Evolutionary conservation across 2,888 invertebrate species (phyloP).

Genomic region (Hartigia nigra): DNA sequence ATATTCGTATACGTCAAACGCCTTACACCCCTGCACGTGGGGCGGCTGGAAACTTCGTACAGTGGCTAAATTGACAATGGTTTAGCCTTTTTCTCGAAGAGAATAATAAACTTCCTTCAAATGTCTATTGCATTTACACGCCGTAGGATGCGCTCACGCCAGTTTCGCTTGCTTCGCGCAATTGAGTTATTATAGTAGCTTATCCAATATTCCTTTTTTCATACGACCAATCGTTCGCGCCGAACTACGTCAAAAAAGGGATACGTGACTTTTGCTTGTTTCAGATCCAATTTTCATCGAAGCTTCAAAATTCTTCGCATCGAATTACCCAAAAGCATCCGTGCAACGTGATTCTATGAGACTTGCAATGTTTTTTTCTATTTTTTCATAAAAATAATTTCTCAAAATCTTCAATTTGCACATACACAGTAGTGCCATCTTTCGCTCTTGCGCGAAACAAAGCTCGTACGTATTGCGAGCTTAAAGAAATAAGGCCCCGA

Average conservation of each 20-base stretch:
- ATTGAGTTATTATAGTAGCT: neutral
- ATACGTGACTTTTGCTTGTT: neutral
- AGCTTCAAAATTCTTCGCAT: constrained; percentile 18
- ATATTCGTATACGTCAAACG: constrained; percentile 54
- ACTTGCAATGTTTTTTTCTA: neutral
- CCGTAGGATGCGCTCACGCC: neutral
- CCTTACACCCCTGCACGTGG: constrained; percentile 29
- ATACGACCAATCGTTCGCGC: neutral
- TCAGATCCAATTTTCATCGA: neutral
- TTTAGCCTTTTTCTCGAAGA: constrained; percentile 29
- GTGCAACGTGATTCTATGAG: neutral
- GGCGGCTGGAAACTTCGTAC: neutral
- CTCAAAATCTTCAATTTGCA: neutral
- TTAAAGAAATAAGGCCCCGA: constrained; percentile 40
- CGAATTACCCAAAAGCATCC: neutral
- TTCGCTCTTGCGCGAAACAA: neutral
- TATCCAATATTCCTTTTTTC: neutral
- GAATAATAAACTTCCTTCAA: constrained; percentile 44
- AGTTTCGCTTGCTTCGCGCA: neutral
- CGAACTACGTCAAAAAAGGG: constrained; percentile 6
- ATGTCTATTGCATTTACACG: neutral
- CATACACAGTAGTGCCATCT: neutral
- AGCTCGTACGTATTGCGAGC: neutral
- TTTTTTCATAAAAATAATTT: neutral
- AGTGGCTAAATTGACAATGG: neutral